Evolutionary conservation across 1,140 invertebrate species (phyloP), one percentile per base, ranked within the genome.

Genomic region (Pseudobourletiella spinata): DNA sequence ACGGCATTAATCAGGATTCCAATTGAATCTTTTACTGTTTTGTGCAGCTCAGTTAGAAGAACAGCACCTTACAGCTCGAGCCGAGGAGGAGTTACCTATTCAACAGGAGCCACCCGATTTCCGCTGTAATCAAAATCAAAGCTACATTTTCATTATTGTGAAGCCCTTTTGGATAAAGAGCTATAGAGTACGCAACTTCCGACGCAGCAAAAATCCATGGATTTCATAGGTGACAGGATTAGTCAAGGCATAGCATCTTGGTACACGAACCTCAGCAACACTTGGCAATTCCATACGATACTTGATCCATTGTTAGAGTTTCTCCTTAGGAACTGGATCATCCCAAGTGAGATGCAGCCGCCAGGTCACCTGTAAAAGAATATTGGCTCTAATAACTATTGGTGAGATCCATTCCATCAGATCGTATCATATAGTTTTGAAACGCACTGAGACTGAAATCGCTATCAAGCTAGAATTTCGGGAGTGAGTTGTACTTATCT

Each of bases 311-410:
- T 61, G 32, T 0, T 57, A 48, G 15, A 68, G 22, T 1, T 71
- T 18, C 6, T 43, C 20, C 0, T 15, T 3, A 0, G 73, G 70
- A 0, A 76, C 6, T 20, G 66, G 54, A 32, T 76, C 72, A 63
- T 77, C 74, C 73, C 73, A 76, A 1, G 43, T 51, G 2, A 75
- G 15, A 26, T 72, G 71, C 11, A 61, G 3, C 51, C 60, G 42
- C 73, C 73, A 74, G 44, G 20, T 22, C 25, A 18, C 0, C 20
- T 51, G 4, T 29, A 28, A 3, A 54, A 11, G 4, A 25, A 39
- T 15, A 15, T 14, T 0, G 48, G n/a, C n/a, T n/a, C n/a, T n/a
- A n/a, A n/a, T n/a, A n/a, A n/a, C n/a, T n/a, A n/a, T n/a, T n/a
- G n/a, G n/a, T n/a, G n/a, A n/a, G n/a, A n/a, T n/a, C n/a, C n/a